phyloP scores from a whole-genome alignment of 2,113 vertebrate genomes.

The Oreocharis arfaki region DNA sequence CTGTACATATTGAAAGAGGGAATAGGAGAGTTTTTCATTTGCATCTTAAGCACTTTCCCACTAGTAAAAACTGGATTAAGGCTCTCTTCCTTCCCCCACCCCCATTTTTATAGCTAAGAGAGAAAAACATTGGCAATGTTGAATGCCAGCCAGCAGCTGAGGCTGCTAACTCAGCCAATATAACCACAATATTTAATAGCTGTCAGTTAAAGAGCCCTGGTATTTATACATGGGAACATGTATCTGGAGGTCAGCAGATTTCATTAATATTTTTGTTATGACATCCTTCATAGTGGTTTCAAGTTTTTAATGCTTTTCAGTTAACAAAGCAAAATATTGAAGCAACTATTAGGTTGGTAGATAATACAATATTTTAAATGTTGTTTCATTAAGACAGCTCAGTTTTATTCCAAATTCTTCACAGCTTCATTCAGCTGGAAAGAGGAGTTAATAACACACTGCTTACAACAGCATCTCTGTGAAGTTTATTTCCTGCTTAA shows the following conservation, averaged over 20 bases:
- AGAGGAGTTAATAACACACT: background rate
- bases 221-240: background rate
- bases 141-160: conserved; percentile 1
- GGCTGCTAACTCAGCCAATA: background rate
- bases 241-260: background rate
- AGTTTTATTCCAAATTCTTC: background rate
- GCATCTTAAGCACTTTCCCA: conserved; percentile 17
- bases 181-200: background rate
- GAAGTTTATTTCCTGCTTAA: background rate
- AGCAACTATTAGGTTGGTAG: background rate
- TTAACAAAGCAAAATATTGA: conserved; percentile 15
- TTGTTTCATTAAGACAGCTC: background rate
- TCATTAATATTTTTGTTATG: conserved; percentile 16
- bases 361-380: background rate
- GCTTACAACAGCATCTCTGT: background rate
- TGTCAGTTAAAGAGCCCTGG: background rate
- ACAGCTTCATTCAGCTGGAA: background rate
- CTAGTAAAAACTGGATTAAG: background rate
- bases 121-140: background rate
- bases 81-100: background rate
- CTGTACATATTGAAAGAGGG: background rate
- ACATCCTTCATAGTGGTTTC: background rate
- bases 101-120: background rate
- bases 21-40: background rate
- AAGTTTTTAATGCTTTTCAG: background rate